phyloP scores from a whole-genome alignment of 2,797 vertebrate genomes.

The Gymnoscopelus braueri region DNA sequence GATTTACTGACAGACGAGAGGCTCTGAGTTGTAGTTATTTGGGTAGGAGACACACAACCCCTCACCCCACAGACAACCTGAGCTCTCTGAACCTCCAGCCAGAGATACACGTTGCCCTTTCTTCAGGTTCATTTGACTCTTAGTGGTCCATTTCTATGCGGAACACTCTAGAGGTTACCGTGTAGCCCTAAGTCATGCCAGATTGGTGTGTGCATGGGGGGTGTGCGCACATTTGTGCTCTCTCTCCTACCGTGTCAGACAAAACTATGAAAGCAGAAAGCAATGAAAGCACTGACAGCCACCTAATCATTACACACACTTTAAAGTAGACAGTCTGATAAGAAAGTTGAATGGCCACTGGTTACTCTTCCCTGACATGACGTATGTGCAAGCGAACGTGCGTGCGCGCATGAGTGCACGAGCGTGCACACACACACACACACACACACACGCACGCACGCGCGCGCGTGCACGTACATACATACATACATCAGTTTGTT shows the following conservation, averaged over 20 bases:
- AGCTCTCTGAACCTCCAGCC: conserved; percentile 65
- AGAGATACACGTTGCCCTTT: conserved; percentile 50
- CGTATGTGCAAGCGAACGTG: too few species aligned
- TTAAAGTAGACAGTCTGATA: conserved; percentile 68
- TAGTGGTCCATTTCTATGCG: too few species aligned
- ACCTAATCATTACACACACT: conserved; percentile 63
- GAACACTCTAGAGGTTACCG: too few species aligned
- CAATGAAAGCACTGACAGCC: conserved; percentile 73
- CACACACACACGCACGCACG: conserved; percentile 19
- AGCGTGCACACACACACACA: conserved; percentile 26
- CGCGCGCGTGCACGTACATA: not conserved
- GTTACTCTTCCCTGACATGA: not conserved
- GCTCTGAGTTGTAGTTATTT: conserved; percentile 49
- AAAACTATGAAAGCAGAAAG: conserved; percentile 42
- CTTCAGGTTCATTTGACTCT: not conserved
- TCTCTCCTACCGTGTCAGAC: conserved; percentile 48
- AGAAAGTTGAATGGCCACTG: conserved; percentile 45
- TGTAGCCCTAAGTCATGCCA: conserved; percentile 52
- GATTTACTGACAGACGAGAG: conserved; percentile 66
- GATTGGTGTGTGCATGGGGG: conserved; percentile 21
- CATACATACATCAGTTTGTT: conserved; percentile 7
- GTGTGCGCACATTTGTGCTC: conserved; percentile 21
- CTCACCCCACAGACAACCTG: conserved; percentile 21
- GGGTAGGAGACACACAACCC: conserved; percentile 10
- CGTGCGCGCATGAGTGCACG: not conserved